Percentiles rank a stretch among this genome's conserved stretches.
phyloP scores from a whole-genome alignment of 2,113 vertebrate genomes.

The Chiloscyllium plagiosum region DNA sequence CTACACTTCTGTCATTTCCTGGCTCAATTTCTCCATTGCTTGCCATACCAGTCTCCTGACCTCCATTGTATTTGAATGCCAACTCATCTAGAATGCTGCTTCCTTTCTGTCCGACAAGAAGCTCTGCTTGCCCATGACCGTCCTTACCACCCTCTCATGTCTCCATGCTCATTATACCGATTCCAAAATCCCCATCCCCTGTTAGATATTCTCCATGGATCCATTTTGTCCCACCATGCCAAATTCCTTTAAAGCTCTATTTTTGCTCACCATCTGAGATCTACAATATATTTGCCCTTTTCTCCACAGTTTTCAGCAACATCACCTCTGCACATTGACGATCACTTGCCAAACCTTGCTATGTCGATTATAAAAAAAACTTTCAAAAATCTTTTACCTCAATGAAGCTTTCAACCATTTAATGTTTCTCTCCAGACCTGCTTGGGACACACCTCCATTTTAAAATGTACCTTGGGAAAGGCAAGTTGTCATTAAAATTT shows the following conservation, averaged over 20 bases:
- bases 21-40: neutral
- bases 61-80: neutral
- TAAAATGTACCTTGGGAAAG: neutral
- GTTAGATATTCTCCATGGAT: neutral
- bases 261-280: too few relatives aligned
- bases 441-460: neutral
- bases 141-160: neutral
- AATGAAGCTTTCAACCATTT: neutral
- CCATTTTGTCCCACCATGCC: neutral
- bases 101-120: neutral
- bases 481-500: neutral
- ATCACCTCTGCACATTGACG: neutral
- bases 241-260: too few relatives aligned
- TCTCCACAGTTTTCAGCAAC: neutral
- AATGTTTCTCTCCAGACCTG: neutral
- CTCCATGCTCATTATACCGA: neutral
- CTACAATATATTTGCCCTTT: neutral
- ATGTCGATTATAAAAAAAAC: neutral
- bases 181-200: neutral
- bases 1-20: neutral
- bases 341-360: neutral
- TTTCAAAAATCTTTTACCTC: neutral
- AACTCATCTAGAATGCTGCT: neutral
- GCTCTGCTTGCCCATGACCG: neutral
- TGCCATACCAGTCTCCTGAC: neutral